Conservation (phyloP, 2,888 invertebrate genomes). For the Criorhina ranunculi region DNA sequence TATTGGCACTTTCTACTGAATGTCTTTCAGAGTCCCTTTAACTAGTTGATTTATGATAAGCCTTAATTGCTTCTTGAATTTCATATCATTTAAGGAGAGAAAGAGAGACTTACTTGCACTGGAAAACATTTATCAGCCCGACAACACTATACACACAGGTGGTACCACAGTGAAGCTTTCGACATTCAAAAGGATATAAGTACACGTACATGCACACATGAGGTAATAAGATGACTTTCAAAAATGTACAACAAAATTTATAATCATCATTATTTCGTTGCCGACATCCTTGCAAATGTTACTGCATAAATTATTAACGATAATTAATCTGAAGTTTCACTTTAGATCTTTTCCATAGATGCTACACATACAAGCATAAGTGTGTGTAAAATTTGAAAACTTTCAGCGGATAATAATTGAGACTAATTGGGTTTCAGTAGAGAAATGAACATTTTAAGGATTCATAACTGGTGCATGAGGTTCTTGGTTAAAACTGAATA, state of each 20-base stretch:
- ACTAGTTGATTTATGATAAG: neutral
- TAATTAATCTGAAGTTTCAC: constrained; percentile 8
- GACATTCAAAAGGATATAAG: neutral
- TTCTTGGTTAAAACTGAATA: no score
- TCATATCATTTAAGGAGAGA: neutral
- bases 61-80: constrained; percentile 1
- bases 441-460: neutral
- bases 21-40: no score
- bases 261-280: neutral
- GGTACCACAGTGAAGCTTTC: neutral
- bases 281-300: no score
- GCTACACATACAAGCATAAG: neutral
- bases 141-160: neutral
- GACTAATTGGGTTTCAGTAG: neutral
- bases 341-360: neutral
- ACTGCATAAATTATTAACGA: constrained; percentile 10
- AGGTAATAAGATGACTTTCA: neutral
- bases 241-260: constrained; percentile 2
- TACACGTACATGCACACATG: neutral
- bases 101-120: neutral
- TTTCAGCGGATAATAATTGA: neutral
- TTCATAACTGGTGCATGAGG: neutral
- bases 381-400: neutral
- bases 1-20: no score
- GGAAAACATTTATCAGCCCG: neutral